Evolutionary conservation across 1,140 invertebrate species (phyloP).

Genomic region (Macrobrachium nipponense): DNA sequence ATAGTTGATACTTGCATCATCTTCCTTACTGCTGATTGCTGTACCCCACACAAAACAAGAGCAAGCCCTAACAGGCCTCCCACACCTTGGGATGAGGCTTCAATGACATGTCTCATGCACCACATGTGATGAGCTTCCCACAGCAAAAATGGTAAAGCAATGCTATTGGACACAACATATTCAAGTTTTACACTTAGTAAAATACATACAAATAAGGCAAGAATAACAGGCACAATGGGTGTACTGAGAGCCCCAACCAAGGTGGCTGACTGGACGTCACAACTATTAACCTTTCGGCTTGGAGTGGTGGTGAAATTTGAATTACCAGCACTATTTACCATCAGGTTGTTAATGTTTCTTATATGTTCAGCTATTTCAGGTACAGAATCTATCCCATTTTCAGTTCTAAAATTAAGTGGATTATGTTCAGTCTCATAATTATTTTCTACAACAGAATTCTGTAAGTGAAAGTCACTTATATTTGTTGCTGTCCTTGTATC

Average conservation of each 20-base stretch:
- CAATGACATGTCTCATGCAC: constrained; percentile 27
- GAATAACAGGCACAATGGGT: constrained; percentile 21
- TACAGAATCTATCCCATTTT: constrained; percentile 25
- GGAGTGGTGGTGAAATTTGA: too few relatives aligned
- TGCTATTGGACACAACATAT: constrained; percentile 42
- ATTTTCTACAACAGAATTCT: neutral
- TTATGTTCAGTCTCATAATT: neutral
- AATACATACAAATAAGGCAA: constrained; percentile 39
- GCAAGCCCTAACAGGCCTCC: constrained; percentile 33
- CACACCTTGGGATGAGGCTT: constrained; percentile 2
- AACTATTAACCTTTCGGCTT: neutral
- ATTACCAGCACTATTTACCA: neutral
- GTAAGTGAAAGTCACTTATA: neutral
- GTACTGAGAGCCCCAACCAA: neutral
- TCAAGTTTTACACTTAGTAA: constrained; percentile 18
- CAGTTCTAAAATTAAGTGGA: neutral
- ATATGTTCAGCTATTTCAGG: constrained; percentile 37
- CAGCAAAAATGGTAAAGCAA: constrained; percentile 36
- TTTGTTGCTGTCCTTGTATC: too few relatives aligned
- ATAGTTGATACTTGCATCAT: constrained; percentile 14
- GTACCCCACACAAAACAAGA: constrained; percentile 38
- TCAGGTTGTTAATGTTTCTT: constrained; percentile 25
- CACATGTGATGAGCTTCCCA: constrained; percentile 37
- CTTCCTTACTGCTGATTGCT: constrained; percentile 13
- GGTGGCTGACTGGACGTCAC: neutral